Base-by-base conservation (phyloP, 2,888 invertebrate species). In the Aleiodes testaceus region DNA sequence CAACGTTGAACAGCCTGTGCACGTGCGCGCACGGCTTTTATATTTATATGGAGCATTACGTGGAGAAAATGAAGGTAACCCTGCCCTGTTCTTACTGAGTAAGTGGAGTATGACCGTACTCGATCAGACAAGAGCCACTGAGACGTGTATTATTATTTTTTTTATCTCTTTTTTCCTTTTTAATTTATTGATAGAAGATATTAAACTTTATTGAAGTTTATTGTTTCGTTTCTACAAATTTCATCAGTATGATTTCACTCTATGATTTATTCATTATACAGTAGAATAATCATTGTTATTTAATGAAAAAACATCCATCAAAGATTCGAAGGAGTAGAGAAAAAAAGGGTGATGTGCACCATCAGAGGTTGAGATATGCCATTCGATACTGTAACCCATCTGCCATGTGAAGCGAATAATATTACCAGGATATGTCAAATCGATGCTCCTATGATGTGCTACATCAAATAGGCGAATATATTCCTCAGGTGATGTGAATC, bases 331-430 rank as follows among this genome's bases (percentile, higher is more conserved):
- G 1, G 5, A 14, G 12, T 11, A 14, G 16, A 42, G 12, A 36
- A n/a, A 52, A 49, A 47, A 16, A 22, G 76, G 4, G 5, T 26
- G 26, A 26, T 26, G 26, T 75, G 72, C 73, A 71, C 67, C 74
- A 70, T 66, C 66, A 52, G 74, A 61, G 72, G 59, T 72, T 72
- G 69, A 74, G 70, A 63, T 75, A 72, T 70, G 75, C 76, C 66
- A 59, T 78, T 74, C 77, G 78, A 79, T 81, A 77, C 75, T 74
- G 78, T 79, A 83, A 81, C 83, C 83, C 77, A 83, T 79, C 79
- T 83, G 77, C 76, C 78, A 78, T 69, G 74, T 78, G 78, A 79
- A 77, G 83, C 80, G 81, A 79, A 78, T 79, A 79, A 82, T 81
- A 79, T 68, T 55, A 42, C 44, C 18, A 42, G 61, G 55, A 69